A percentile compares a stretch with the other conserved stretches of the same genome.
Evolutionary conservation across 2,113 vertebrate species (phyloP).

Genomic region (Hyla sarda): DNA sequence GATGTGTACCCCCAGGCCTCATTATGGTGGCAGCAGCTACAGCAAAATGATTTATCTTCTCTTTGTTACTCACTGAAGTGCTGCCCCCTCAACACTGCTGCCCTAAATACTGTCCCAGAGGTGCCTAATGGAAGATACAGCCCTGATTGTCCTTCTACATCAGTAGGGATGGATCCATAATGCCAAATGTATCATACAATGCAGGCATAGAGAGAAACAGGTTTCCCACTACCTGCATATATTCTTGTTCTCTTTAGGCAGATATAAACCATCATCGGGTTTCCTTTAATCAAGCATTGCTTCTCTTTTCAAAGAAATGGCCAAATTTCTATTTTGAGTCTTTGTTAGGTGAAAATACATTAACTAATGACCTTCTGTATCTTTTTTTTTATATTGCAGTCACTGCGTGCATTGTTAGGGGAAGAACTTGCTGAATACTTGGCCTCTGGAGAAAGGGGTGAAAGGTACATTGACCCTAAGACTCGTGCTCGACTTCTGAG

Average conservation of each 20-base stretch:
- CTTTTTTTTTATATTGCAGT: slow-evolving; percentile 67
- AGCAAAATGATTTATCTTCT: no score
- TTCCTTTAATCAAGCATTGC: no score
- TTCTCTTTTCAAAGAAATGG: background rate
- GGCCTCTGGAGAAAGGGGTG: slow-evolving; percentile 75
- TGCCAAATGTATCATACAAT: background rate
- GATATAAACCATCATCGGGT: no score
- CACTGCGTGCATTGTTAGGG: slow-evolving; percentile 76
- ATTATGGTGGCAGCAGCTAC: no score
- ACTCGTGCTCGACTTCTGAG: slow-evolving; percentile 79
- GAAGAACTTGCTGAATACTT: slow-evolving; percentile 80
- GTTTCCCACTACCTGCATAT: background rate
- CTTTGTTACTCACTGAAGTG: no score
- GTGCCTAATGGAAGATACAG: no score
- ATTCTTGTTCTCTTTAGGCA: background rate
- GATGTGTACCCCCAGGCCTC: no score
- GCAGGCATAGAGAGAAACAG: background rate
- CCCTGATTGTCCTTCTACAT: no score
- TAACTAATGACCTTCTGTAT: background rate
- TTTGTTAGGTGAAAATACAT: no score
- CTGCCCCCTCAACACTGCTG: no score
- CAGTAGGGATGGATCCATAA: background rate
- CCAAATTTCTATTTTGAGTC: background rate
- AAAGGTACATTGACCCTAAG: slow-evolving; percentile 72
- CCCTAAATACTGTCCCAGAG: no score